phyloP scores from a whole-genome alignment of 2,113 vertebrate species.

The Perognathus longimembris region DNA sequence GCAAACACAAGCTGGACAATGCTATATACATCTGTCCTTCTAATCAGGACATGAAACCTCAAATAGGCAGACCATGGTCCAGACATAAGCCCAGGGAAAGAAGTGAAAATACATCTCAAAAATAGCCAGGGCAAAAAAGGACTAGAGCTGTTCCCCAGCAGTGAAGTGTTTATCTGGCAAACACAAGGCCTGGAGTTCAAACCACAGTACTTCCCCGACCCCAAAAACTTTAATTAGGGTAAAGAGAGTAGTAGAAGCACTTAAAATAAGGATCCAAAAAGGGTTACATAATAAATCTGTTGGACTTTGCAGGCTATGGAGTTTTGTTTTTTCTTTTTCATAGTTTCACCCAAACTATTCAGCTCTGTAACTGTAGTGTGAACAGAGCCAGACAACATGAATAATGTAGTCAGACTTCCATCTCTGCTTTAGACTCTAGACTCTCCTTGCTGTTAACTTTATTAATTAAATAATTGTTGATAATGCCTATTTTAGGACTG shows the following conservation, averaged over 20 bases:
- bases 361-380: background rate
- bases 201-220: no score
- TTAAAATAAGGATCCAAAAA: background rate
- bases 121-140: background rate
- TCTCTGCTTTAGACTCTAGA: background rate
- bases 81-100: no score
- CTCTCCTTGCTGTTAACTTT: background rate
- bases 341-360: background rate
- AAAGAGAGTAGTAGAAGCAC: background rate
- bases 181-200: no score
- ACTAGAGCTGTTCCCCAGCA: background rate
- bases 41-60: no score
- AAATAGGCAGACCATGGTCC: no score
- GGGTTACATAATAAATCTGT: background rate
- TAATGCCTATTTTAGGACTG: background rate
- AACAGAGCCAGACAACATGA: background rate
- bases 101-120: background rate
- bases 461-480: conserved; percentile 42
- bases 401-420: background rate
- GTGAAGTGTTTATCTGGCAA: background rate
- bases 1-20: no score
- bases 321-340: background rate
- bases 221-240: background rate
- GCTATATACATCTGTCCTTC: no score
- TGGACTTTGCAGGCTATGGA: background rate